Base-by-base conservation (phyloP, 2,113 vertebrate species). In the Spermophilus dauricus region DNA sequence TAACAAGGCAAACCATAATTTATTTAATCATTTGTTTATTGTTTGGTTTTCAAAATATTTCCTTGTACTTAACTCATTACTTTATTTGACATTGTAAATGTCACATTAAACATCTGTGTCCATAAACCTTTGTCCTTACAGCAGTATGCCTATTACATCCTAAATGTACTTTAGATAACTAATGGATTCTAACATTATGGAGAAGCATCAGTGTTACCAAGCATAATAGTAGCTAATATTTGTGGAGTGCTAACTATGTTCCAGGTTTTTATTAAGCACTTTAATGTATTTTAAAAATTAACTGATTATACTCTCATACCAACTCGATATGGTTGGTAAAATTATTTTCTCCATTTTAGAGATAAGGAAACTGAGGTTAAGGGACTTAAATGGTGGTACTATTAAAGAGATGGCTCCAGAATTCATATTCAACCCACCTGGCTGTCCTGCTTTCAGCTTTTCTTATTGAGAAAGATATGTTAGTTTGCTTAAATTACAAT, bases 1-100 rank as follows among this genome's bases (percentile, higher is more conserved):
- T 72, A 67, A 73, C 18, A 58, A 86, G 37, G 24, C 39, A 51
- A 82, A 82, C 20, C 30, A 26, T 87, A 86, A 82, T 67, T 81
- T 87, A 51, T 67, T 91, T 75, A 73, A 81, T 86, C 22, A 37
- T 48, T 86, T 12, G 45, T 75, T 86, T 91, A 45, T 81, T 72
- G 45, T 53, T 86, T 77, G 39, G 8, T 69, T 94, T 86, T 91
- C 75, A 51, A 76, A 28, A 11, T 42, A 16, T 96, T 87, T 91
- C 10, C 14, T 94, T 91, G 67, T 87, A 45, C 5, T 75, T 70
- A 82, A 78, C 28, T 93, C 34, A 96, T 30, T 69, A 32, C 34
- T 87, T 77, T 56, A 18, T 56, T 56, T 76, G 34, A 39, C 61
- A 61, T 91, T 87, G 51, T 87, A 87, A 82, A 61, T 75, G 51